Evolutionary conservation across 2,888 invertebrate species (phyloP).

Genomic region (Ferrisia virgata): DNA sequence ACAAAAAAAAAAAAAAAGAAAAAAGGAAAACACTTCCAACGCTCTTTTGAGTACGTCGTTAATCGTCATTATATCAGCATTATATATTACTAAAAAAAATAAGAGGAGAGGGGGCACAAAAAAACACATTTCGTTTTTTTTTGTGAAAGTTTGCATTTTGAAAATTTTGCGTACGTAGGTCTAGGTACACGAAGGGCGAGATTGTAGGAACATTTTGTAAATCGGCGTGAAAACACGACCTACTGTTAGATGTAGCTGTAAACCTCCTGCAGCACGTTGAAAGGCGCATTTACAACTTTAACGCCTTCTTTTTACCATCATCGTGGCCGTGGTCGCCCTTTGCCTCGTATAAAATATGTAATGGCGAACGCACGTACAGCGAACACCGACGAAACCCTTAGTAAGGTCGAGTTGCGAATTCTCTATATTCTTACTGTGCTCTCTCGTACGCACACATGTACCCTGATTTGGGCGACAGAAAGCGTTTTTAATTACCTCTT

Average conservation of each 20-base stretch:
- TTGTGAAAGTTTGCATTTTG: neutral
- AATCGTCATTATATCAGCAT: neutral
- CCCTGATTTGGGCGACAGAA: neutral
- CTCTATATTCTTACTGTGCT: neutral
- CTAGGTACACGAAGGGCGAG: neutral
- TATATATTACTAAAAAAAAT: neutral
- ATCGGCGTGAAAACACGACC: neutral
- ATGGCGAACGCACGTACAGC: neutral
- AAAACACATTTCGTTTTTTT: neutral
- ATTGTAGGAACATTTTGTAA: neutral
- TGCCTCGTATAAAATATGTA: neutral
- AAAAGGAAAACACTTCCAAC: neutral
- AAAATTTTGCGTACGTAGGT: neutral
- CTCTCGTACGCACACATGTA: neutral
- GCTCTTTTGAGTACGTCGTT: neutral
- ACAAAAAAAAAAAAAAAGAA: neutral
- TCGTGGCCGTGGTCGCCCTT: neutral
- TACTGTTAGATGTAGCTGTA: neutral
- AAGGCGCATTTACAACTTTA: neutral
- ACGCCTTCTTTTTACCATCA: neutral
- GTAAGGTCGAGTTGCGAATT: neutral
- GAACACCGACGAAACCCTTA: neutral
- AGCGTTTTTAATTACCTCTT: neutral
- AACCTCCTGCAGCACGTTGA: neutral
- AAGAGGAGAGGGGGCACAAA: neutral